Evolutionary conservation across 2,113 vertebrate species (phyloP), one percentile per base, ranked within the genome.

Genomic region (Furnarius figulus): DNA sequence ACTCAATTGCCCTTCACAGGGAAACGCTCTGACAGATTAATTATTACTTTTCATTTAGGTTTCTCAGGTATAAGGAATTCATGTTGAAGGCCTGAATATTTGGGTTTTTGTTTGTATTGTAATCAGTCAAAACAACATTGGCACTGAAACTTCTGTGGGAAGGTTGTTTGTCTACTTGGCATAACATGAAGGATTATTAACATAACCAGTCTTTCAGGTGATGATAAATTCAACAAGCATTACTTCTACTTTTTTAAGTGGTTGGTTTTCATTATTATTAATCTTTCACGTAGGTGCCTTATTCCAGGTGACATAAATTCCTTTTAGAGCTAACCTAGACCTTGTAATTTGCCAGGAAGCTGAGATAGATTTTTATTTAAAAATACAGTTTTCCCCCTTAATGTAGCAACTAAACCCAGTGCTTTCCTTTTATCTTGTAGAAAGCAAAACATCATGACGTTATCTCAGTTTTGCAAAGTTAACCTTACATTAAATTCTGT

Each of bases 121-220:
- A 59, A 67, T 63, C 67, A 67, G 58, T 71, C 39, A 80, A 70
- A 95, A 89, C 50, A 90, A 35, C 63, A 37, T 37, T 62, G 79
- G 20, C 37, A 85, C 46, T 79, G 74, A 89, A 87, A 49, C 44
- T 86, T 85, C 55, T 75, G 78, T 93, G 90, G 68, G 79, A 84
- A 86, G 55, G 33, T 77, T 91, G 59, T 53, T 92, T 74, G 75
- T 77, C 55, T 90, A 4, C 78, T 65, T 96, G 75, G 68, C 39
- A 15, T 81, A 74, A 90, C 67, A 37, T 71, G 35, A 80, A 71
- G 37, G 58, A 73, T 88, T 91, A 93, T 91, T 96, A 95, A 66
- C 95, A 96, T 96, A 97, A 96, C 95, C 87, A 67, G 95, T 94
- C 93, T 78, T 92, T 63, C 90, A 93, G 85, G 93, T 88, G 85